These are phyloP conservation scores for Smittia aterrima DNA, from an alignment of 2,888 invertebrate genomes.

Conservation along the genomic window DNA sequence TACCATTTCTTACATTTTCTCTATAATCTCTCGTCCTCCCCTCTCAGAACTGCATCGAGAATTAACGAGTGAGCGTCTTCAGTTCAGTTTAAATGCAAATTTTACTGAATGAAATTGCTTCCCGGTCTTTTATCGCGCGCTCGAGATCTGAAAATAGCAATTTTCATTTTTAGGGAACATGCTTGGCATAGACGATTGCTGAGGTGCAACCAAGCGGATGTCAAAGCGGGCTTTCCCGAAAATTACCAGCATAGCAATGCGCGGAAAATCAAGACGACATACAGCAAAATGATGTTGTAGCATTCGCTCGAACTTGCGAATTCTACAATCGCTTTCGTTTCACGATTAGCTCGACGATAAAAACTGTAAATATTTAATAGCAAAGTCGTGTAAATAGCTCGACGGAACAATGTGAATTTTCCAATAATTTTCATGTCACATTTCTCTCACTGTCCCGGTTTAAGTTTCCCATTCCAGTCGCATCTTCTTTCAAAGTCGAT, in stretches of 20 bases:
- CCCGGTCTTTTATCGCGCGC: neutral
- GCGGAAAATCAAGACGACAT: too few species aligned
- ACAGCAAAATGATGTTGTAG: too few species aligned
- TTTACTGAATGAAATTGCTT: conserved; percentile 4
- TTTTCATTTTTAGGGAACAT: neutral
- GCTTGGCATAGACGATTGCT: neutral
- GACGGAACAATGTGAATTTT: neutral
- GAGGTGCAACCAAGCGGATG: too few species aligned
- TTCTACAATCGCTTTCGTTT: neutral
- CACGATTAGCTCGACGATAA: neutral
- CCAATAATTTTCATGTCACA: neutral
- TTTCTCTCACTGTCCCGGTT: neutral
- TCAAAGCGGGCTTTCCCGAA: too few species aligned
- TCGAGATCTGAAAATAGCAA: neutral
- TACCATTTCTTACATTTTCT: neutral
- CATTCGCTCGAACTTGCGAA: neutral
- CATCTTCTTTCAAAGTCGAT: conserved; percentile 16
- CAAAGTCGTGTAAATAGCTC: neutral
- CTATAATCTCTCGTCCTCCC: neutral
- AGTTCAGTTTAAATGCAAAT: conserved; percentile 32
- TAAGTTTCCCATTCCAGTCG: neutral
- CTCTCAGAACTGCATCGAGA: neutral
- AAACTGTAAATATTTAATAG: neutral
- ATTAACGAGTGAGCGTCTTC: conserved; percentile 12
- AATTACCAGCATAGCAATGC: too few species aligned